Conservation (phyloP, 2,113 vertebrate genomes). For the Emydocephalus ijimae region DNA sequence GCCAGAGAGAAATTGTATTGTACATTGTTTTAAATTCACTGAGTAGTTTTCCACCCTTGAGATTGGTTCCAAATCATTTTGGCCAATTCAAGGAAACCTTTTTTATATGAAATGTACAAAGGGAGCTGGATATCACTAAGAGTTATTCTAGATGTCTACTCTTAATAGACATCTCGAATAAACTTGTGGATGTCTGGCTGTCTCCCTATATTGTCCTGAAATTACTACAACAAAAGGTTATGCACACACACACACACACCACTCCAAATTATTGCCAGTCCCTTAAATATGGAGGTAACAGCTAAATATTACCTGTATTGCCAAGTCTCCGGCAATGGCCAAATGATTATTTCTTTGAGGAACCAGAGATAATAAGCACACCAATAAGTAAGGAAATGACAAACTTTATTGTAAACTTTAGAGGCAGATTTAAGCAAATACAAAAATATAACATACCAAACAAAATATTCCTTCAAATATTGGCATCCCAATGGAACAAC, state of each 20-base stretch:
- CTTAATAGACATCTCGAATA: neutral
- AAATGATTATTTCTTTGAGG: neutral
- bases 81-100: neutral
- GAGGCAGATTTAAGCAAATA: neutral
- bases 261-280: neutral
- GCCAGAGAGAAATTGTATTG: slow-evolving; percentile 21
- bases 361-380: neutral
- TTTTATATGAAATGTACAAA: neutral
- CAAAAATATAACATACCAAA: neutral
- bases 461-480: neutral
- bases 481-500: neutral
- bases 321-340: neutral
- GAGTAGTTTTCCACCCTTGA: neutral
- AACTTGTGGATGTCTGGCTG: neutral
- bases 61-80: neutral
- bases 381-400: neutral
- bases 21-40: neutral
- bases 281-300: neutral
- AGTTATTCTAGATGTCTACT: slow-evolving; percentile 11
- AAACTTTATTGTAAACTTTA: neutral
- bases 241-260: neutral
- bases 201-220: neutral
- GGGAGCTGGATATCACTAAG: slow-evolving; percentile 8
- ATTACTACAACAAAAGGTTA: neutral
- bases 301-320: neutral